These are phyloP conservation scores for Macaca nemestrina DNA, from an alignment of 2,113 vertebrate genomes.

Conservation along the genomic window DNA sequence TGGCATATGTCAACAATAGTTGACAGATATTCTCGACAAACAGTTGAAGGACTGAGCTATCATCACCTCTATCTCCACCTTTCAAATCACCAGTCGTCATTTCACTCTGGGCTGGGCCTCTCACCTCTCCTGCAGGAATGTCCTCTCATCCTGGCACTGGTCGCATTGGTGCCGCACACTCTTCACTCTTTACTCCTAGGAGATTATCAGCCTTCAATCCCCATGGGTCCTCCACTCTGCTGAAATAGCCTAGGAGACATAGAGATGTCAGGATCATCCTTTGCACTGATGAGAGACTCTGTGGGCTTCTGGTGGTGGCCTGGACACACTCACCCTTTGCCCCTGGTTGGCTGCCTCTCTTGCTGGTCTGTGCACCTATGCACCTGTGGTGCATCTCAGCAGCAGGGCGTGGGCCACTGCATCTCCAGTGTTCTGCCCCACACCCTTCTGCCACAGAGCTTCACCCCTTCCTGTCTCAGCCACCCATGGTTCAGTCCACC, in stretches of 20 bases:
- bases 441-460: not conserved
- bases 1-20: not conserved
- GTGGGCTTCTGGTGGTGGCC: not conserved
- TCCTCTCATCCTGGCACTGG: not conserved
- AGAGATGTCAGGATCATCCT: not conserved
- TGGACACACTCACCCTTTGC: not conserved
- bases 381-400: not conserved
- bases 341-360: no score
- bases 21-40: not conserved
- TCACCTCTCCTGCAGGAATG: not conserved
- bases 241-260: not conserved
- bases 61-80: not conserved
- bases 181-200: not conserved
- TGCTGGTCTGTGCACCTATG: not conserved
- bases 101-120: no score
- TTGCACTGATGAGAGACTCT: not conserved
- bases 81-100: not conserved
- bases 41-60: not conserved
- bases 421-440: not conserved
- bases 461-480: not conserved
- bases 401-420: not conserved
- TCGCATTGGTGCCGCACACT: rapidly evolving
- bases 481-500: not conserved
- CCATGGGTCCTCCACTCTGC: not conserved
- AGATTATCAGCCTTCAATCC: not conserved